phyloP scores from a whole-genome alignment of 1,140 invertebrate genomes.

The Myzus persicae region DNA sequence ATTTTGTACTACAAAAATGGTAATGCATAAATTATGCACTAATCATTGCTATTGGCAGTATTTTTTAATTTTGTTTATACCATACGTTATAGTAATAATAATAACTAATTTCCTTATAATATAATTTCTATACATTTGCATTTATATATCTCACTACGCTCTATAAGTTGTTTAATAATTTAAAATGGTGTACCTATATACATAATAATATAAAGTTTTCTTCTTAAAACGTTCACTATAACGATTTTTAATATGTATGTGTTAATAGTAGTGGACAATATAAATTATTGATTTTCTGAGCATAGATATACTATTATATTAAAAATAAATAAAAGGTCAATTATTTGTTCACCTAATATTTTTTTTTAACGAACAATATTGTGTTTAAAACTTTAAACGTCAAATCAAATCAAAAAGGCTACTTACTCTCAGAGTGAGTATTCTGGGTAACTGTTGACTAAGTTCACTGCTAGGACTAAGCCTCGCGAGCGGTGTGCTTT shows the following conservation, averaged over 20 bases:
- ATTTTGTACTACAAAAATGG: background rate
- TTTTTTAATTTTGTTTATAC: background rate
- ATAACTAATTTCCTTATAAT: background rate
- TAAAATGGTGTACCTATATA: background rate
- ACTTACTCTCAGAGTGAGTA: conserved; percentile 75
- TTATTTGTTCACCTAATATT: background rate
- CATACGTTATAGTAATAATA: background rate
- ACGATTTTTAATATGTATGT: background rate
- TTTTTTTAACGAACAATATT: background rate
- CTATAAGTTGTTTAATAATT: background rate
- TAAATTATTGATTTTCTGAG: background rate
- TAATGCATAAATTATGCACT: no score
- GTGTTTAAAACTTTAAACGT: background rate
- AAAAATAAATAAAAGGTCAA: no score
- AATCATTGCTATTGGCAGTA: background rate
- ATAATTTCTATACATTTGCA: background rate
- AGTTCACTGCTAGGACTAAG: conserved; percentile 91
- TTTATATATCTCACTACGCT: background rate
- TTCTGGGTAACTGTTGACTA: conserved; percentile 88
- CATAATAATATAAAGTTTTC: background rate
- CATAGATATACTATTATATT: no score
- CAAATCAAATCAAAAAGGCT: background rate
- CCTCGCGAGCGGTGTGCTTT: conserved; percentile 87
- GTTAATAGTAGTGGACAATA: background rate
- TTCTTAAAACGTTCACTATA: background rate